Percentiles rank a stretch among this genome's conserved stretches.
phyloP scores from a whole-genome alignment of 2,113 vertebrate genomes.

The Hydrochoerus hydrochaeris region DNA sequence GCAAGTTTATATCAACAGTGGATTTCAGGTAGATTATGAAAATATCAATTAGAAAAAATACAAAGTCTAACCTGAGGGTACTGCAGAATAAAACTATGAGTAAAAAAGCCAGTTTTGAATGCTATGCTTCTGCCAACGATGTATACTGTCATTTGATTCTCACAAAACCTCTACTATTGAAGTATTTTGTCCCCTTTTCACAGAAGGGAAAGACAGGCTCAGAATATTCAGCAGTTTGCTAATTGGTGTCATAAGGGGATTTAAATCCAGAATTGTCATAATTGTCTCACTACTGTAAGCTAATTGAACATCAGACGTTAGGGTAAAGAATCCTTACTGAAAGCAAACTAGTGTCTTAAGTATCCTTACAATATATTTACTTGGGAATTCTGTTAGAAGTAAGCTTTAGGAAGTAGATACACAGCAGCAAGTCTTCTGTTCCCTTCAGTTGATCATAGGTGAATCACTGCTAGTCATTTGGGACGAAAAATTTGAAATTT shows the following conservation, averaged over 20 bases:
- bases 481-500: neutral
- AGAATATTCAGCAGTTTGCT: constrained; percentile 7
- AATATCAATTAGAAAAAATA: constrained; percentile 17
- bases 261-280: neutral
- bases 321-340: neutral
- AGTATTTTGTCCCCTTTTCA: neutral
- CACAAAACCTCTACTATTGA: constrained; percentile 1
- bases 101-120: constrained; percentile 32
- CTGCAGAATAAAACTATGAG: constrained; percentile 41
- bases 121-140: neutral
- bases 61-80: neutral
- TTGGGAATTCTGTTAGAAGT: neutral
- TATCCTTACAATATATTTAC: neutral
- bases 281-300: neutral
- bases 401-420: neutral
- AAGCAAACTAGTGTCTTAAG: constrained; percentile 37
- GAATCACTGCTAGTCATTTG: neutral
- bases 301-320: neutral
- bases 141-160: constrained; percentile 23
- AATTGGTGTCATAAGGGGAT: neutral
- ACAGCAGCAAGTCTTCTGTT: neutral
- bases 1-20: constrained; percentile 51
- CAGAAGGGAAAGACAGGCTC: constrained; percentile 1
- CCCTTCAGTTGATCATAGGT: neutral
- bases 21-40: constrained; percentile 37